phyloP scores from a whole-genome alignment of 1,140 invertebrate species.

The Apis laboriosa region DNA sequence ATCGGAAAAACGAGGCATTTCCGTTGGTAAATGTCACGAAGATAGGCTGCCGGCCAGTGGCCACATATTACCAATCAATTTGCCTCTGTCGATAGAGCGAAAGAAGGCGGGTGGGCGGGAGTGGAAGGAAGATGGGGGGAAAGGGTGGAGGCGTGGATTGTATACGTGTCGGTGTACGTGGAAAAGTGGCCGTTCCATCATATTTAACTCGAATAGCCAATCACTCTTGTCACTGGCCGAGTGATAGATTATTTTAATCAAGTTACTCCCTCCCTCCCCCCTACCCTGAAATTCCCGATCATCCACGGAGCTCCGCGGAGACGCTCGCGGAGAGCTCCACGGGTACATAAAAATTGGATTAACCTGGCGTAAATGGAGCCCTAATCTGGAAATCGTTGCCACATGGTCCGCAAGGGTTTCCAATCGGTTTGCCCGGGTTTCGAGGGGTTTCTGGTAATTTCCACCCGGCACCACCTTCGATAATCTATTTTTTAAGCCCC shows the following conservation, averaged over 20 bases:
- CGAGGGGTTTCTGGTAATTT: constrained; percentile 52
- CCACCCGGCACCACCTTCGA: constrained; percentile 37
- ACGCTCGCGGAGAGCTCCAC: constrained; percentile 18
- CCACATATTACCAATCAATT: constrained; percentile 70
- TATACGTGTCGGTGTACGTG: constrained; percentile 27
- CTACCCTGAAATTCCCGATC: constrained; percentile 51
- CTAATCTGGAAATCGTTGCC: constrained; percentile 46
- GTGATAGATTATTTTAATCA: constrained; percentile 72
- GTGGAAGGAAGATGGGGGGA: background rate
- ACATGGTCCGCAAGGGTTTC: constrained; percentile 14
- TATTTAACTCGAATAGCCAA: constrained; percentile 67
- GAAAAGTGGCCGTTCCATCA: constrained; percentile 62
- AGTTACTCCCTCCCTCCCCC: constrained; percentile 43
- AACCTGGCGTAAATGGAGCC: constrained; percentile 39
- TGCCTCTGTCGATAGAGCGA: constrained; percentile 65
- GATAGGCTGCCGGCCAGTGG: constrained; percentile 57
- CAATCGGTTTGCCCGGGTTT: constrained; percentile 43
- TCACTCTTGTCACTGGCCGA: constrained; percentile 59
- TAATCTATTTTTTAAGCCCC: constrained; percentile 63
- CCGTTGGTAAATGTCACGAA: constrained; percentile 68
- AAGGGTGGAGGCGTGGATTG: constrained; percentile 13
- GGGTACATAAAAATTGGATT: constrained; percentile 60
- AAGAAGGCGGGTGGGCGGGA: constrained; percentile 33
- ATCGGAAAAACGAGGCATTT: constrained; percentile 67
- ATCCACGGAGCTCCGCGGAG: constrained; percentile 32